Conservation (phyloP, 1,140 invertebrate genomes). For the Brachionus sp. region DNA sequence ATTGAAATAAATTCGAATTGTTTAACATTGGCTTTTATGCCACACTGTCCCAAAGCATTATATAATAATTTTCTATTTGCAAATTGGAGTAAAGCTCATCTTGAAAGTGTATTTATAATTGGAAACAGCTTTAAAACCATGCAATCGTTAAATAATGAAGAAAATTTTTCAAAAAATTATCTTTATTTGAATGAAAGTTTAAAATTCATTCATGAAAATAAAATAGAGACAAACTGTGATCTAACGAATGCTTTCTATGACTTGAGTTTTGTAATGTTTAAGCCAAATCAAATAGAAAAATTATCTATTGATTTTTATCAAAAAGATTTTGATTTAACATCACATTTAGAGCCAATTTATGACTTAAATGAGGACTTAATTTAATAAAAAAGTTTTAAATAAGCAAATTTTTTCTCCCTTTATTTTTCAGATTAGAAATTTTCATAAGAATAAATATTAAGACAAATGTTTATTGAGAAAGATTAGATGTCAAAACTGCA, state of each 20-base stretch:
- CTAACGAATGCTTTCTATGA: constrained; percentile 38
- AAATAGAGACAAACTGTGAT: constrained; percentile 20
- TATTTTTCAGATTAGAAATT: too few species aligned
- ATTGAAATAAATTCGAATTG: background rate
- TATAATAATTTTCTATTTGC: constrained; percentile 36
- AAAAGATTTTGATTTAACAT: background rate
- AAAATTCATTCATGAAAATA: background rate
- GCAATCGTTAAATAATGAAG: background rate
- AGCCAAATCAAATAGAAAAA: background rate
- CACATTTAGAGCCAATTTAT: background rate
- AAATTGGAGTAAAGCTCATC: background rate
- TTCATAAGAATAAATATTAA: too few species aligned
- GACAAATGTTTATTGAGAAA: too few species aligned
- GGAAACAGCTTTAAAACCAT: constrained; percentile 24
- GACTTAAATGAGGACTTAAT: background rate
- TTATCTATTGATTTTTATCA: background rate
- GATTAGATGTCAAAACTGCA: too few species aligned
- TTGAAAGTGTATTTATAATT: background rate
- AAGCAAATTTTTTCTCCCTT: too few species aligned
- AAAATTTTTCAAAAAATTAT: background rate
- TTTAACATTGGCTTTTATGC: constrained; percentile 30
- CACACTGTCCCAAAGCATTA: constrained; percentile 29
- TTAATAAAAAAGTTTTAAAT: background rate
- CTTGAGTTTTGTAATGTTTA: background rate
- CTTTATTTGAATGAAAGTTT: constrained; percentile 3